A percentile compares a stretch with the other conserved stretches of the same genome.
These are phyloP conservation scores for Heliconius melpomene DNA, from an alignment of 1,140 invertebrate genomes.

Conservation along the genomic window DNA sequence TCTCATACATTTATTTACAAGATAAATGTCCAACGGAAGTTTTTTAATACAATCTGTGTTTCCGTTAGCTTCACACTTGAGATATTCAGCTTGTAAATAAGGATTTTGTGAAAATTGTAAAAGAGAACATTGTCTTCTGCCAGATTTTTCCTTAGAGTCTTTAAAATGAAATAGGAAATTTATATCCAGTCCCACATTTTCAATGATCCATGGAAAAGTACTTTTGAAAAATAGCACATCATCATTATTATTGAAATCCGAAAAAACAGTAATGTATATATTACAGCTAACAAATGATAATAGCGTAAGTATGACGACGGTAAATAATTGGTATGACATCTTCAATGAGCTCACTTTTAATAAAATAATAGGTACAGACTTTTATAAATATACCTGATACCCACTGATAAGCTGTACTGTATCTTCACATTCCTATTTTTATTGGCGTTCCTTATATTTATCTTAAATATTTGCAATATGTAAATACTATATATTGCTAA, in stretches of 20 bases:
- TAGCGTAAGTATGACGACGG: slow-evolving; percentile 9
- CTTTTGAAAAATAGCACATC: slow-evolving; percentile 45
- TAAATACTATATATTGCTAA: not conserved
- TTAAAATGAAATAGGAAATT: slow-evolving; percentile 44
- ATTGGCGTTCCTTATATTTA: not conserved
- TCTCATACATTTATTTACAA: slow-evolving; percentile 36
- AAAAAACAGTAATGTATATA: slow-evolving; percentile 38
- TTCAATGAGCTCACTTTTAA: slow-evolving; percentile 16
- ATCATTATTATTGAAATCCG: slow-evolving; percentile 43
- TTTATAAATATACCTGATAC: slow-evolving; percentile 11
- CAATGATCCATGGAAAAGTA: slow-evolving; percentile 45
- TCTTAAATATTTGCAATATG: not conserved
- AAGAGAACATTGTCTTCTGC: slow-evolving; percentile 42
- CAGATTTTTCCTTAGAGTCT: slow-evolving; percentile 34
- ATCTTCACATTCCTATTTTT: slow-evolving; percentile 12
- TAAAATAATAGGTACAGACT: not conserved
- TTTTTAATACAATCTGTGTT: slow-evolving; percentile 25
- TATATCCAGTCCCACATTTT: slow-evolving; percentile 43
- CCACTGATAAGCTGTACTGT: not conserved
- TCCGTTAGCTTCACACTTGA: slow-evolving; percentile 41
- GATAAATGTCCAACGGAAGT: slow-evolving; percentile 29
- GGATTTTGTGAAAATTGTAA: slow-evolving; percentile 37
- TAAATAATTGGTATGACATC: not conserved
- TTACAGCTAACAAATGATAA: slow-evolving; percentile 11
- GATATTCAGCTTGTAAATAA: slow-evolving; percentile 44